phyloP scores from a whole-genome alignment of 2,113 vertebrate species.

The Aldabrachelys gigantea region DNA sequence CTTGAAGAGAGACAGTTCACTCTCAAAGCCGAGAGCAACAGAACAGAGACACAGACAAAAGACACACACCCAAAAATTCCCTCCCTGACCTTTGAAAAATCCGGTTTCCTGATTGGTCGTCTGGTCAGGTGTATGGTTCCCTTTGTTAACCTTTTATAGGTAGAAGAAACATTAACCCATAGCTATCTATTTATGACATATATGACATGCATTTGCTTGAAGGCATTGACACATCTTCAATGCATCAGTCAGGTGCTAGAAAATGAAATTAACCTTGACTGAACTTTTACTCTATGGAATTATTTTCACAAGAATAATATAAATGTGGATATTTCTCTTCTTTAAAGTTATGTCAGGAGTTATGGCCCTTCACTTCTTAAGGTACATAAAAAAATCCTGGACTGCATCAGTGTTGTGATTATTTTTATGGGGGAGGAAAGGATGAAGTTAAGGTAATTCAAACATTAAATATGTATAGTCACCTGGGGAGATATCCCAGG shows the following conservation, averaged over 20 bases:
- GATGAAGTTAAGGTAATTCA: background rate
- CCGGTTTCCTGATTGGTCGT: too few relatives aligned
- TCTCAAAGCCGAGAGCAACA: too few relatives aligned
- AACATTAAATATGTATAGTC: background rate
- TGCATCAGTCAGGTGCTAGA: background rate
- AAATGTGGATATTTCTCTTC: background rate
- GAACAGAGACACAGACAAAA: too few relatives aligned
- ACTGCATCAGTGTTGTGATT: background rate
- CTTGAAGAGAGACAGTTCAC: too few relatives aligned
- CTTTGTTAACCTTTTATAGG: too few relatives aligned
- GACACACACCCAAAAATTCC: too few relatives aligned
- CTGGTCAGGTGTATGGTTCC: too few relatives aligned
- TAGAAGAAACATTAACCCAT: too few relatives aligned
- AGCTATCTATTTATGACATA: too few relatives aligned
- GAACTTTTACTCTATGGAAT: accelerated
- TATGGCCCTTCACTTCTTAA: background rate
- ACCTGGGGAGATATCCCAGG: background rate
- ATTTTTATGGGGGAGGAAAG: background rate
- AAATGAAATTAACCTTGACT: background rate
- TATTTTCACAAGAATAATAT: background rate
- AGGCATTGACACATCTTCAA: background rate
- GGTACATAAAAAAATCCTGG: background rate
- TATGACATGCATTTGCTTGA: background rate
- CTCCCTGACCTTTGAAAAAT: too few relatives aligned
- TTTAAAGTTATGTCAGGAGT: background rate